Percentiles rank a stretch among this genome's conserved stretches.
phyloP scores from a whole-genome alignment of 2,113 vertebrate species.

The Solenodon paradoxus region DNA sequence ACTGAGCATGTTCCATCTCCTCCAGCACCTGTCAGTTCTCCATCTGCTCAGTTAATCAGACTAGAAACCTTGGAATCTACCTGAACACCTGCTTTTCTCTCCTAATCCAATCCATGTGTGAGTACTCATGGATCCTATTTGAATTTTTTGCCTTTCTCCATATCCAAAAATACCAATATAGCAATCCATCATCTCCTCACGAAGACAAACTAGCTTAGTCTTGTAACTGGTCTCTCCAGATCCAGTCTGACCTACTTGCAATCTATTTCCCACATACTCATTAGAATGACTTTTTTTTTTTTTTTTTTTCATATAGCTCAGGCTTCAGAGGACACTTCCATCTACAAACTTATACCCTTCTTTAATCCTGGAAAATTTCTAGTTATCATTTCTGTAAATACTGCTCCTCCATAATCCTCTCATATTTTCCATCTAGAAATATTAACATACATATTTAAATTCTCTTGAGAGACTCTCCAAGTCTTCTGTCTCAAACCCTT shows the following conservation, averaged over 20 bases:
- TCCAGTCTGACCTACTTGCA: neutral
- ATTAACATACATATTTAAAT: neutral
- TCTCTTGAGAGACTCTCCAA: neutral
- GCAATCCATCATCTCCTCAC: neutral
- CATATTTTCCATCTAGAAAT: neutral
- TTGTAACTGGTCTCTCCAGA: neutral
- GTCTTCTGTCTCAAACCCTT: neutral
- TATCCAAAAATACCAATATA: neutral
- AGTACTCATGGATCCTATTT: neutral
- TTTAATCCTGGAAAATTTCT: neutral
- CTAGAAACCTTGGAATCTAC: neutral
- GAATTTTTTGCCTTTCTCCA: neutral
- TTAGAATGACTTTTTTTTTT: neutral
- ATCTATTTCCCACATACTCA: neutral
- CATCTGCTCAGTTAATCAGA: neutral
- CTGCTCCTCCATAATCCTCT: neutral
- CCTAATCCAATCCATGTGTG: neutral
- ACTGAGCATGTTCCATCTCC: neutral
- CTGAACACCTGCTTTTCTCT: neutral
- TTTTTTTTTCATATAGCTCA: neutral
- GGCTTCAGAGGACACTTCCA: neutral
- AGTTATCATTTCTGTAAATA: neutral
- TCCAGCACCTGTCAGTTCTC: neutral
- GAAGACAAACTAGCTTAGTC: neutral
- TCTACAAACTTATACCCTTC: neutral